Evolutionary conservation across 2,888 invertebrate genomes (phyloP).

Genomic region (Dexiosoma caninum): DNA sequence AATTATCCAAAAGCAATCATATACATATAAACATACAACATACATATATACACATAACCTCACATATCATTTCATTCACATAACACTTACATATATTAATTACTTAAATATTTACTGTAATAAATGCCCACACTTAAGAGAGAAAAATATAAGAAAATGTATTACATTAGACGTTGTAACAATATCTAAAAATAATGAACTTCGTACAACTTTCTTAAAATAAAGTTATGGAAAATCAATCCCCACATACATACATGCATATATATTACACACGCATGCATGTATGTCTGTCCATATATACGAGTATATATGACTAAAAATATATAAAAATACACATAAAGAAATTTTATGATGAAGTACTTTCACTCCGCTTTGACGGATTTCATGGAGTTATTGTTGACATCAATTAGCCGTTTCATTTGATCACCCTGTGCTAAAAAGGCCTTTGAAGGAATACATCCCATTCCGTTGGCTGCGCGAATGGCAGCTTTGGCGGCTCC

Average conservation of each 20-base stretch:
- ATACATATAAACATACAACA: neutral
- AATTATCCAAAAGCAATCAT: neutral
- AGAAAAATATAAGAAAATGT: neutral
- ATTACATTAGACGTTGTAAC: conserved; percentile 2
- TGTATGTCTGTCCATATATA: too few relatives aligned
- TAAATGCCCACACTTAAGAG: conserved; percentile 21
- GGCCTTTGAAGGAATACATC: conserved; percentile 71
- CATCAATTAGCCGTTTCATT: conserved; percentile 74
- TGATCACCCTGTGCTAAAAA: conserved; percentile 70
- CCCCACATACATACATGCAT: neutral
- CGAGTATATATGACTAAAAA: conserved; percentile 20
- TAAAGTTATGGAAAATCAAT: conserved; percentile 1
- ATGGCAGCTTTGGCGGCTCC: conserved; percentile 67
- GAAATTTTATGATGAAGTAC: neutral
- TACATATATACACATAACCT: conserved; percentile 34
- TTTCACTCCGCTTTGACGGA: conserved; percentile 71
- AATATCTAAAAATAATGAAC: conserved; percentile 2
- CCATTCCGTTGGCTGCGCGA: conserved; percentile 73
- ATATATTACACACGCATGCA: neutral
- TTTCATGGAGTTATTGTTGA: conserved; percentile 74
- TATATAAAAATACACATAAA: conserved; percentile 48
- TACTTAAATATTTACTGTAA: neutral
- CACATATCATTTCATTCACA: conserved; percentile 30
- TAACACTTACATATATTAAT: conserved; percentile 58
- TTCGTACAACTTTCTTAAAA: neutral